Evolutionary conservation across 2,888 invertebrate genomes (phyloP), one percentile per base, ranked within the genome.

Genomic region (Saturnia japonica): DNA sequence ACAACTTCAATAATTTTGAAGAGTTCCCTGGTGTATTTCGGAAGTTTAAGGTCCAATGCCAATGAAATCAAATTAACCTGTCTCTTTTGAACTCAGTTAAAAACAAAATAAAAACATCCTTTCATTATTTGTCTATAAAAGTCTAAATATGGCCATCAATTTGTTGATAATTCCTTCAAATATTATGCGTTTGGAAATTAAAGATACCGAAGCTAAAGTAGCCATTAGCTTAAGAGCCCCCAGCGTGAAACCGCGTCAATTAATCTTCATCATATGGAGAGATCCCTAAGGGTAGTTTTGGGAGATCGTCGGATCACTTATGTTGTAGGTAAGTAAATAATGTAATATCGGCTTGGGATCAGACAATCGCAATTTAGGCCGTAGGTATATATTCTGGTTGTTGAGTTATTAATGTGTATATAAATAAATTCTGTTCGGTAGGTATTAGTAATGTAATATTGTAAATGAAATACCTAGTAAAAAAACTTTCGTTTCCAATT

Each of bases 181-280:
- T 64, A 40, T 8, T n/a, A n/a, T n/a, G n/a, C n/a, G 16, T 25
- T 57, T 25, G 25, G 8, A 64, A n/a, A 1, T 40, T 11, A 9
- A 64, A 40, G 40, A 64, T 40, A 28, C 25, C 60, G 28, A 60
- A 62, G 25, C 45, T 45, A 69, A 62, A 69, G n/a, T 60, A 45
- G 42, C 62, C 69, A 67, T 34, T 68, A 64, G 19, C 34, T 42
- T 40, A 19, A 64, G 22, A 25, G 43, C 70, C 74, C 74, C 62
- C 70, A 72, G 73, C 77, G 77, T 75, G 73, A 70, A 70, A 71
- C 76, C 64, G 28, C 28, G 72, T 78, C 79, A 81, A 85, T 85
- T 85, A 82, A 85, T 85, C 85, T 84, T 81, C 78, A 80, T 85
- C 82, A 81, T 78, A 71, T 72, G 73, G 72, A 72, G 72, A 72